Evolutionary conservation across 2,888 invertebrate species (phyloP).

Genomic region (Acheta domesticus): DNA sequence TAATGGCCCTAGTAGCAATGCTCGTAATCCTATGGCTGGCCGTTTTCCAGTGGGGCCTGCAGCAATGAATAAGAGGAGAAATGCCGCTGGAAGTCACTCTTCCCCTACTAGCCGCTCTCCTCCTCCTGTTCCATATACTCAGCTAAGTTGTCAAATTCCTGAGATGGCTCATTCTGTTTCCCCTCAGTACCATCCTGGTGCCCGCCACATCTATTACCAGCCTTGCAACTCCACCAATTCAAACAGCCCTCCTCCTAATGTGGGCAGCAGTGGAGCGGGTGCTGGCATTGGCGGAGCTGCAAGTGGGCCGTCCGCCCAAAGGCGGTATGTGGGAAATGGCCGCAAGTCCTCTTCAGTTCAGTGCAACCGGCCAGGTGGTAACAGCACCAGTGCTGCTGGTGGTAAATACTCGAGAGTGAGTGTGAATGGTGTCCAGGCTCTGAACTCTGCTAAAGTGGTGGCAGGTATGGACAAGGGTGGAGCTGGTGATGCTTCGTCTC

Average conservation of each 20-base stretch:
- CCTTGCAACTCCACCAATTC: constrained; percentile 19
- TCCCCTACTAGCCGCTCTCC: constrained; percentile 19
- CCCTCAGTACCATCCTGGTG: constrained; percentile 27
- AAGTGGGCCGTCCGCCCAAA: background rate
- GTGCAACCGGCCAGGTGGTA: background rate
- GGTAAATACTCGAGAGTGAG: constrained; percentile 20
- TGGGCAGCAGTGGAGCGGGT: background rate
- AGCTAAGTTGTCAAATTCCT: constrained; percentile 24
- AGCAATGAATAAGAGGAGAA: constrained; percentile 18
- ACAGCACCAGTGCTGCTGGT: background rate
- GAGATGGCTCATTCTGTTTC: constrained; percentile 24
- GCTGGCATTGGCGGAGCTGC: background rate
- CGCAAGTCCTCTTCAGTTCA: constrained; percentile 18
- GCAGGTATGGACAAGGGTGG: constrained; percentile 28
- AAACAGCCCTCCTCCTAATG: constrained; percentile 1
- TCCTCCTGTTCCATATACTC: constrained; percentile 25
- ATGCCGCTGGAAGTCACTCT: background rate
- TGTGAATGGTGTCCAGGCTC: constrained; percentile 22
- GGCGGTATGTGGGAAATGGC: constrained; percentile 24
- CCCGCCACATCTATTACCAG: constrained; percentile 24
- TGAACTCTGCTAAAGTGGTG: background rate
- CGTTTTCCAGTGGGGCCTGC: background rate
- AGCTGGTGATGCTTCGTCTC: constrained; percentile 28
- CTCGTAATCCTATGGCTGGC: background rate
- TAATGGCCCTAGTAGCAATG: background rate